Conservation (phyloP, 2,113 vertebrate species). For the Oceanites oceanicus region DNA sequence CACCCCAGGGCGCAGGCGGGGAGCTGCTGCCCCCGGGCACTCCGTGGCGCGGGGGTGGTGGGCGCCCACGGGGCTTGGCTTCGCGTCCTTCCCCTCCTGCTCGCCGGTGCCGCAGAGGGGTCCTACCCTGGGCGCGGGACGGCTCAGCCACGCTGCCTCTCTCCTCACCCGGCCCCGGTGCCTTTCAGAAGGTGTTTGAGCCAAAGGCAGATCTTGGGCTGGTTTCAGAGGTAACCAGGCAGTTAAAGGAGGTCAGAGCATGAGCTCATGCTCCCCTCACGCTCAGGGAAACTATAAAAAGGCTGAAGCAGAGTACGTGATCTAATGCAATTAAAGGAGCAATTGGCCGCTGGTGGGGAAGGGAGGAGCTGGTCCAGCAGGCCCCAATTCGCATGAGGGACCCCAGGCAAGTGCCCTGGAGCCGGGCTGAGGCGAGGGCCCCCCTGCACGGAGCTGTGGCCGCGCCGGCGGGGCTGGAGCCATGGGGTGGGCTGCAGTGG, state of each 20-base stretch:
- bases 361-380: neutral
- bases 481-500: accelerated
- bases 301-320: neutral
- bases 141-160: neutral
- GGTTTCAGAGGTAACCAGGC: neutral
- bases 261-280: neutral
- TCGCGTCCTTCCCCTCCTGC: neutral
- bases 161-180: neutral
- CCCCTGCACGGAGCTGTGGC: accelerated
- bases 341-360: neutral
- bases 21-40: neutral
- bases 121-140: neutral
- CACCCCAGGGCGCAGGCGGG: neutral
- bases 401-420: neutral
- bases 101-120: neutral
- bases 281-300: neutral
- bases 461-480: accelerated
- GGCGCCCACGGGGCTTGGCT: neutral
- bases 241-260: neutral
- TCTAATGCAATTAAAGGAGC: neutral
- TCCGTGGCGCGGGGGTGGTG: accelerated
- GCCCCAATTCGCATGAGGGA: neutral
- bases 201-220: neutral
- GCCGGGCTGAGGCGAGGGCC: accelerated
- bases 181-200: neutral